Base-by-base conservation (phyloP, 1,140 invertebrate genomes). In the Caenorhabditis tropicalis region DNA sequence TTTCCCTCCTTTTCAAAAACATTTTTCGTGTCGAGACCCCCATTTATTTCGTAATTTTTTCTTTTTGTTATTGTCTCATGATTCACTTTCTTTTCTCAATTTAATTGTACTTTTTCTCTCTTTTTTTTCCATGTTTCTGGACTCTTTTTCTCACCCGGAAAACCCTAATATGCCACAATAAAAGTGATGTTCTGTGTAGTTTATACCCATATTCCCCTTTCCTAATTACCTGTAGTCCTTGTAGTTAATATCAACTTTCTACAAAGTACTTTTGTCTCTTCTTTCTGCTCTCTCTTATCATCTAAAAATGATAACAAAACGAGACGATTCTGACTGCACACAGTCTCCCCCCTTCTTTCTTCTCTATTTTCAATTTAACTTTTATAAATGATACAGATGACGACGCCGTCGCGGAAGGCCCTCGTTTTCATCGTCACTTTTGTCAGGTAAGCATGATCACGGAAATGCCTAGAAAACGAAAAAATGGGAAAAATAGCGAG, bases 361-460 rank as follows among this genome's bases (percentile, higher is more conserved):
- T 65, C 31, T 65, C 36, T 24, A 3, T 74, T 24, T 24, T 10
- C 21, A 74, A 15, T 43, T 74, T 43, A 24, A 74, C 29, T 74
- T 74, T 74, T 74, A 56, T 12, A 51, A 9, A 70, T 24, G 29
- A 27, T 36, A 43, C 21, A 48, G 65, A 39, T 36, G 46, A 33
- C 39, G 83, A 39, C 24, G 33, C n/a, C 53, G 33, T 56, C 80
- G 29, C 39, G 74, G 86, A 86, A 86, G 56, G 56, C 85, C 39
- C n/a, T 91, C 24, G 89, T 90, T n/a, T 90, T 90, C 79, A 36
- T 81, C 12, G 56, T 91, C 7, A 90, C 90, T 12, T 90, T 90
- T 56, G 56, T 84, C 24, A 89, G 88, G 88, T 89, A 53, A 36
- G 60, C n/a, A n/a, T n/a, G n/a, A 43, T 15, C 12, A 24, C n/a